Evolutionary conservation across 2,113 vertebrate genomes (phyloP).

Genomic region (Taurulus bubalis): DNA sequence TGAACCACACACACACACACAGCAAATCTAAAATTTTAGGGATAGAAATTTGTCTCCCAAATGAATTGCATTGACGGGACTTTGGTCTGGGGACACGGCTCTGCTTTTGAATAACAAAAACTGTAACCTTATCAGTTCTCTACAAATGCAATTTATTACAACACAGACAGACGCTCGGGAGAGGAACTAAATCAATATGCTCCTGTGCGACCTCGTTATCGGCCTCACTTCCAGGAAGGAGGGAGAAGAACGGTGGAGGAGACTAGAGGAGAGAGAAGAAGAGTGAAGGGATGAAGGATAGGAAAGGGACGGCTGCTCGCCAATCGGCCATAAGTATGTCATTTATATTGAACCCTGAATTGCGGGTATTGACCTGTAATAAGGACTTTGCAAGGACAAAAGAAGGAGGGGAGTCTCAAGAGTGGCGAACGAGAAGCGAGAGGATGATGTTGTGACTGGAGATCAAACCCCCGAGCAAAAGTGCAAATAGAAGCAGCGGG

Average conservation of each 20-base stretch:
- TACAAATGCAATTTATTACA: constrained; percentile 24
- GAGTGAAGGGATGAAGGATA: background rate
- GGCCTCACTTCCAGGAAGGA: constrained; percentile 26
- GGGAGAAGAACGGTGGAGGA: no score
- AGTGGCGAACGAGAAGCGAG: background rate
- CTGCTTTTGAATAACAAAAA: constrained; percentile 7
- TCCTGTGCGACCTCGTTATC: constrained; percentile 6
- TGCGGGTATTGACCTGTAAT: background rate
- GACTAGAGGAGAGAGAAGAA: background rate
- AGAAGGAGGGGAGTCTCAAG: background rate
- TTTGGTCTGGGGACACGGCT: background rate
- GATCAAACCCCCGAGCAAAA: constrained; percentile 25
- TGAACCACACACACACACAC: no score
- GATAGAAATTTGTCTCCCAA: background rate
- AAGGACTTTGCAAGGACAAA: constrained; percentile 8
- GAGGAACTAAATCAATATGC: constrained; percentile 38
- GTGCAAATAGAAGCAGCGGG: background rate
- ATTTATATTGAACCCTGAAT: background rate
- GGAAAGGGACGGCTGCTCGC: background rate
- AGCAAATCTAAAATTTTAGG: no score
- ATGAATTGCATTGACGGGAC: background rate
- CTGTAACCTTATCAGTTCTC: constrained; percentile 15
- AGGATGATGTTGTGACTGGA: constrained; percentile 2
- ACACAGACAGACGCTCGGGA: background rate
- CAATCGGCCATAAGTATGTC: background rate